phyloP scores from a whole-genome alignment of 2,797 vertebrate species.

The Ciconia nigra region DNA sequence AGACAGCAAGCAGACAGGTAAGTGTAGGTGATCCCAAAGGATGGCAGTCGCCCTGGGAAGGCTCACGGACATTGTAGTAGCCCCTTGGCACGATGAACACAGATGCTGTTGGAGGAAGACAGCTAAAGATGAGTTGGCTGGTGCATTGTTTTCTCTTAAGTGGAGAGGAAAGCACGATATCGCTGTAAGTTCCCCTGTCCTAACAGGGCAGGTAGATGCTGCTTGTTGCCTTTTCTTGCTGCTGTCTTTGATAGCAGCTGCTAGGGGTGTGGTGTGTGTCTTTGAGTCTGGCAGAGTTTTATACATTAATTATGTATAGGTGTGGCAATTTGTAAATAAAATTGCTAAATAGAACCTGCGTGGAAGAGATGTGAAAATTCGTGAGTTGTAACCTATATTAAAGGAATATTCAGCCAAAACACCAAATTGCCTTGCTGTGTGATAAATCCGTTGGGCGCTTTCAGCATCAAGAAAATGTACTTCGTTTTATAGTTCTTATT shows the following conservation, averaged over 20 bases:
- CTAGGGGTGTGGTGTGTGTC: not conserved
- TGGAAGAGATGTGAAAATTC: not conserved
- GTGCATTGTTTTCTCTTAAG: not conserved
- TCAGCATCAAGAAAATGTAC: rapidly evolving
- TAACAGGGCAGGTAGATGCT: not conserved
- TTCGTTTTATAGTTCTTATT: not conserved
- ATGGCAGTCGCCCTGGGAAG: not conserved
- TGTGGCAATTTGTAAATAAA: not conserved
- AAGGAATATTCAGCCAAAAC: not conserved
- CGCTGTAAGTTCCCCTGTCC: rapidly evolving
- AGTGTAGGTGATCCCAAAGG: not conserved
- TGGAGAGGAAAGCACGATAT: rapidly evolving
- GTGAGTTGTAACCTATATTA: no score
- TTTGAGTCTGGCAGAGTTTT: not conserved
- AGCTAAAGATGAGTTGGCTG: no score
- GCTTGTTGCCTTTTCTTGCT: not conserved
- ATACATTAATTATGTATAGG: rapidly evolving
- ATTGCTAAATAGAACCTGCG: not conserved
- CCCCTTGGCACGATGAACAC: rapidly evolving
- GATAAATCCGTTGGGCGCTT: rapidly evolving
- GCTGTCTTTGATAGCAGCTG: not conserved
- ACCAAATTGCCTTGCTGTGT: not conserved
- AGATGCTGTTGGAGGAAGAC: not conserved
- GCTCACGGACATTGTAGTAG: rapidly evolving
- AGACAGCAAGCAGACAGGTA: not conserved